phyloP scores from a whole-genome alignment of 1,140 invertebrate species.

The Dreissena polymorpha region DNA sequence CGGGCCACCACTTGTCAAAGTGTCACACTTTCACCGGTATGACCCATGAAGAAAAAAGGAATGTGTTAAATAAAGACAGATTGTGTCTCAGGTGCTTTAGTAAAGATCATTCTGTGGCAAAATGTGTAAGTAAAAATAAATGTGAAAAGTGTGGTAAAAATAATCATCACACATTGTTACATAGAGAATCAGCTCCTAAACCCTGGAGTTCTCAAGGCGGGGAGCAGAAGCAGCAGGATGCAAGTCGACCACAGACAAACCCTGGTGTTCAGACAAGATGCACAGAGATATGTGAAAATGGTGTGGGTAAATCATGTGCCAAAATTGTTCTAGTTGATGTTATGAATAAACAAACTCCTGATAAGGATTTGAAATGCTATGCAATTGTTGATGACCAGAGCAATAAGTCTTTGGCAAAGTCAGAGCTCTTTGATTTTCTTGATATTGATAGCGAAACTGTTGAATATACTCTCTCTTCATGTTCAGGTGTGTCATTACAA shows the following conservation, averaged over 20 bases:
- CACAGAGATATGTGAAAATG: neutral
- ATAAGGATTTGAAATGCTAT: neutral
- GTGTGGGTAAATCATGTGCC: too few species aligned
- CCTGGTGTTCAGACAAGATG: neutral
- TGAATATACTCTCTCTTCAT: neutral
- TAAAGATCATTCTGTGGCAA: neutral
- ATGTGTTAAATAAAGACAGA: neutral
- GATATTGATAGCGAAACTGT: neutral
- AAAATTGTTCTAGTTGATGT: too few species aligned
- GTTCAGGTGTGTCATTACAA: neutral
- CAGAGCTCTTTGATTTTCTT: constrained; percentile 22
- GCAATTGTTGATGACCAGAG: constrained; percentile 48
- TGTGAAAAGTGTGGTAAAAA: neutral
- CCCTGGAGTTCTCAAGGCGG: too few species aligned
- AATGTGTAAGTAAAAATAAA: neutral
- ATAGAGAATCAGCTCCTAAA: too few species aligned
- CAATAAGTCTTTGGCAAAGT: constrained; percentile 13
- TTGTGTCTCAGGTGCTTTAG: neutral
- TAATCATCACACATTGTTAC: neutral
- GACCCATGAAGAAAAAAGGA: constrained; percentile 25
- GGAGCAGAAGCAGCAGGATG: too few species aligned
- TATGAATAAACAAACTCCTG: neutral
- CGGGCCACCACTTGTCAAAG: too few species aligned
- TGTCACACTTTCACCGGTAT: constrained; percentile 23
- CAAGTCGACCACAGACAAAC: neutral